Evolutionary conservation across 1,140 invertebrate genomes (phyloP).

Genomic region (Atopsyche davidsoni): DNA sequence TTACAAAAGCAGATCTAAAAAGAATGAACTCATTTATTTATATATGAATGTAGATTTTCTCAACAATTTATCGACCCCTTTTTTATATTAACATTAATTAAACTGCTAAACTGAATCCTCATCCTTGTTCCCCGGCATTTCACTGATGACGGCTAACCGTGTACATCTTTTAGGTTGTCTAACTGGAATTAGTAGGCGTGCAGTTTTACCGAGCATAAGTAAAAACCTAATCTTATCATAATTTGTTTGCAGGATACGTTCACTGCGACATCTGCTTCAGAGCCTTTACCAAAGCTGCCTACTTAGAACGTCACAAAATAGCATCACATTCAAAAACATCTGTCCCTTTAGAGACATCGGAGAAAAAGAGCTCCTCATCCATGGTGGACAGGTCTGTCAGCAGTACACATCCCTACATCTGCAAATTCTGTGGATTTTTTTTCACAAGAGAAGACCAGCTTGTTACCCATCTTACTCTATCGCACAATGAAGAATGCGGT

Average conservation of each 20-base stretch:
- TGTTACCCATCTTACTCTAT: constrained; percentile 18
- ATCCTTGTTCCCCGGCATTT: no score
- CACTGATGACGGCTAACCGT: no score
- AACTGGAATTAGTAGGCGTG: no score
- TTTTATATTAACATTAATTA: no score
- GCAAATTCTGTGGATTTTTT: constrained; percentile 23
- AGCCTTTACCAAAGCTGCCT: constrained; percentile 17
- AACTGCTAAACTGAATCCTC: no score
- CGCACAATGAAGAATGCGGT: constrained; percentile 21
- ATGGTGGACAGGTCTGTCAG: constrained; percentile 2
- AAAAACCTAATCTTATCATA: no score
- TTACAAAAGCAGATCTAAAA: no score
- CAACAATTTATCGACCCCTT: no score
- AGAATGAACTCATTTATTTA: no score
- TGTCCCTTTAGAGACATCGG: constrained; percentile 1
- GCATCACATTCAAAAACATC: constrained; percentile 11
- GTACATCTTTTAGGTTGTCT: no score
- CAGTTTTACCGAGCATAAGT: no score
- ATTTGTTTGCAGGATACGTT: constrained; percentile 20
- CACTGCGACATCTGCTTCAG: constrained; percentile 24
- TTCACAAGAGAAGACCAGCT: constrained; percentile 25
- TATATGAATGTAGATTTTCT: no score
- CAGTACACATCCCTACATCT: constrained; percentile 3
- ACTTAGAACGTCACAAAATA: constrained; percentile 22
- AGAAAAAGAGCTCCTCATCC: constrained; percentile 1